Conservation (phyloP, 92 coral and sea anemone species). For the Meandrina meandrites region DNA sequence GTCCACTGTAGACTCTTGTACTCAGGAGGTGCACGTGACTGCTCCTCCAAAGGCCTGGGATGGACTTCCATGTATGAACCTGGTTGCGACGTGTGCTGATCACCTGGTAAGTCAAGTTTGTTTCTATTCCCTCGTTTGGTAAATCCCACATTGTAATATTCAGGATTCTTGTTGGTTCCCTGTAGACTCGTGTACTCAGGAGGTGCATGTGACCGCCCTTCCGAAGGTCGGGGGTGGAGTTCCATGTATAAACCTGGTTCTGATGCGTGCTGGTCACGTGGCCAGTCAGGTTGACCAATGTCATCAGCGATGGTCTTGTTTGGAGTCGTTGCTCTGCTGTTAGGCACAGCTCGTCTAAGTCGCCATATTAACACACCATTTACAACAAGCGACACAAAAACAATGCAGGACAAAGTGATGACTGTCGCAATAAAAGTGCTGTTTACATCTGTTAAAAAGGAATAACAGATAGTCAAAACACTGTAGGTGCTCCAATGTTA, state of each 20-base stretch:
- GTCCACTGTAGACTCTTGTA: not conserved
- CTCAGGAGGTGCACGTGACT: not conserved
- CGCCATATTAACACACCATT: slow-evolving; percentile 4
- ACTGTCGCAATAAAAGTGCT: not conserved
- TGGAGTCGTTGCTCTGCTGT: not conserved
- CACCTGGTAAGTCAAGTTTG: not conserved
- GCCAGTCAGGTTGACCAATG: not conserved
- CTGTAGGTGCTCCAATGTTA: no score
- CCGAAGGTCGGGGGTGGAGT: not conserved
- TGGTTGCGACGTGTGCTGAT: not conserved
- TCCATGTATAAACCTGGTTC: not conserved
- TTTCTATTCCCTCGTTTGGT: not conserved
- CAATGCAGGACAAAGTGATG: not conserved
- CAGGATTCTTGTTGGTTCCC: not conserved
- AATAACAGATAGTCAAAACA: not conserved
- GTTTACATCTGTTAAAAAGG: not conserved
- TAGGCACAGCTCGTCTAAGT: not conserved
- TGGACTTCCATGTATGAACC: not conserved
- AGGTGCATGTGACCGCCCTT: not conserved
- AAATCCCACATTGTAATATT: not conserved
- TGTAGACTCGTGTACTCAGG: not conserved
- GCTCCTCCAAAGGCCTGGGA: not conserved
- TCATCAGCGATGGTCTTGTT: not conserved
- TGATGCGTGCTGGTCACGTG: not conserved
- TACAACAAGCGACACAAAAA: not conserved